Base-by-base conservation (phyloP, 2,888 invertebrate species). In the Sicus ferrugineus region DNA sequence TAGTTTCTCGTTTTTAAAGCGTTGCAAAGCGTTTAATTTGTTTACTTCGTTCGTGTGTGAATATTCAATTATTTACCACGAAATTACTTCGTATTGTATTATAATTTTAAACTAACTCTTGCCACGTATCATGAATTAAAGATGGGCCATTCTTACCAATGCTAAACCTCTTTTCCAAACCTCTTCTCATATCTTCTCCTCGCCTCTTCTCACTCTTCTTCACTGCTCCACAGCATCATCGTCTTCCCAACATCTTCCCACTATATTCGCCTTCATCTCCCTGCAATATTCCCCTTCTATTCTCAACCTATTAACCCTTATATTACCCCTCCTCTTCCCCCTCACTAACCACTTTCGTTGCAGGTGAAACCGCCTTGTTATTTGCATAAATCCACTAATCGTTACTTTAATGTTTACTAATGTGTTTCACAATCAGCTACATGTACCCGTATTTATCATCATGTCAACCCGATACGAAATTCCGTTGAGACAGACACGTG, bases 371-470 rank as follows among this genome's bases (percentile, higher is more conserved):
- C n/a, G n/a, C n/a, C n/a, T n/a, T 21, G 59, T 30, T 34, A 34
- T 59, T 59, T 59, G 34, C 59, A 59, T 59, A 59, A 59, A 59
- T 59, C 59, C 34, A 16, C 42, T 21, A 61, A 61, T 42, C 38
- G 19, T 14, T 23, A 61, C 56, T 23, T 61, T 61, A 61, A 61
- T 42, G 61, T 61, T 48, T 63, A 31, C 48, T 64, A 50, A 48
- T 48, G 19, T 31, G 31, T n/a, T n/a, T n/a, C n/a, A n/a, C n/a
- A n/a, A n/a, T n/a, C n/a, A n/a, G n/a, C n/a, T n/a, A n/a, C n/a
- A n/a, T n/a, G n/a, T n/a, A 23, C 34, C 46, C 48, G 42, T 30
- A 64, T 64, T 64, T 50, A 64, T 64, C 50, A 64, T 34, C 31
- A 50, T 48, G 64, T 52, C 64, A 64, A 50, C 50, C 16, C 19